Conservation (phyloP, 2,888 invertebrate genomes). For the Himalopsyche kuldschensis region DNA sequence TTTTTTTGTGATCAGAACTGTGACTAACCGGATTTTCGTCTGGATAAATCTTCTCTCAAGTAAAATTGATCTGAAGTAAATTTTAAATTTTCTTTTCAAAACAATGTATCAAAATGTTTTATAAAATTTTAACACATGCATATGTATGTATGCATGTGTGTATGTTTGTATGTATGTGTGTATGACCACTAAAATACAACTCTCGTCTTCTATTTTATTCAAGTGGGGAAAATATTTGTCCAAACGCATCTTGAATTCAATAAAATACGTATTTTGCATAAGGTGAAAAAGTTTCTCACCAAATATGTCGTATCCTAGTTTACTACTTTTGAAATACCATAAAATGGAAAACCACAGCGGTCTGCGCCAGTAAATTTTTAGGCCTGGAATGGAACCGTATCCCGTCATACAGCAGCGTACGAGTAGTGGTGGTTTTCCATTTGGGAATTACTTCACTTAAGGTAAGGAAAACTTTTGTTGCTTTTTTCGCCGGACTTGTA, state of each 20-base stretch:
- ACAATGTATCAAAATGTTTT: too few species aligned
- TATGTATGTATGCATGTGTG: too few species aligned
- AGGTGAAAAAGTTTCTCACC: neutral
- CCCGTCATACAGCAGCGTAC: conserved; percentile 12
- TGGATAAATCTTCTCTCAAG: too few species aligned
- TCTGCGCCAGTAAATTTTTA: conserved; percentile 15
- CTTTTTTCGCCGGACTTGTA: conserved; percentile 11
- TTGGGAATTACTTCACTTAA: conserved; percentile 35
- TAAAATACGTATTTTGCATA: neutral
- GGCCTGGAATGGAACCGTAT: conserved; percentile 3
- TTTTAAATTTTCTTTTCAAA: too few species aligned
- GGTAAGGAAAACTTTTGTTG: conserved; percentile 24
- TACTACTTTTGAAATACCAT: neutral
- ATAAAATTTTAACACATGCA: too few species aligned
- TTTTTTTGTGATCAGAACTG: too few species aligned
- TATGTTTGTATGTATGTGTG: too few species aligned
- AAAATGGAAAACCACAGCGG: conserved; percentile 1
- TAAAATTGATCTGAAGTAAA: too few species aligned
- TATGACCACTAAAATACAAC: neutral
- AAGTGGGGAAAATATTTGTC: neutral
- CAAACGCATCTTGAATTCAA: neutral
- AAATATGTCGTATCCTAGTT: neutral
- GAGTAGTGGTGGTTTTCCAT: conserved; percentile 32
- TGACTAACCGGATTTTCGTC: too few species aligned
- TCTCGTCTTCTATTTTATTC: neutral